Evolutionary conservation across 2,113 vertebrate species (phyloP), one percentile per base, ranked within the genome.

Genomic region (Bostrychus sinensis): DNA sequence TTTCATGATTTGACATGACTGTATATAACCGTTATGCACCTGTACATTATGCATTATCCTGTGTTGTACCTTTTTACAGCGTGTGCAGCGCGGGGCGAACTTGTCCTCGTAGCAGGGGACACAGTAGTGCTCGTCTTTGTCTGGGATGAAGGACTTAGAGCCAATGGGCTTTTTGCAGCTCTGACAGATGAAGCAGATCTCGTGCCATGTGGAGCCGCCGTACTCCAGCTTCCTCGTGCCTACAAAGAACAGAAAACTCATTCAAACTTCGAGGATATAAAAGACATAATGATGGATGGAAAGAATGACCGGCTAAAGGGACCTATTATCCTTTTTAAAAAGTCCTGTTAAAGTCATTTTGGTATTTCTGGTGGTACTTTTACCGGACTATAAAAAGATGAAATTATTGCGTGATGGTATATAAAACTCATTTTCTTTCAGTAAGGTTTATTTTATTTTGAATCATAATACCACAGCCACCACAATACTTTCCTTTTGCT

Each of bases 191-290:
- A 99, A 99, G 86, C 97, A 99, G 56, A 91, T 91, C 69, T 99
- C 97, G 0, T 99, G 97, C 97, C 97, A 99, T 1, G 97, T 98
- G 60, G 95, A 94, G 13, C 97, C 96, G 0, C 90, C 92, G 2
- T 99, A 99, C 88, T 99, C 97, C 82, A 99, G 88, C 88, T 99
- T 99, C 81, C 95, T 95, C 7, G 95, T 96, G 7, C 97, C 97
- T 99, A 82, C n/a, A 26, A 30, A 43, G 17, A 55, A 25, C 58
- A 17, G 77, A 43, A 51, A 30, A 70, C 14, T 17, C 30, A 39
- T 11, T 9, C 62, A 8, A 59, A 28, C 17, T 36, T 1, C 38
- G 45, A n/a, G 50, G 26, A 59, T 53, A 37, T 22, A 19, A 46
- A 6, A 14, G 22, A 48, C 54, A 65, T 30, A 59, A 60, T 53